Evolutionary conservation across 2,113 vertebrate species (phyloP), one percentile per base, ranked within the genome.

Genomic region (Rostratula benghalensis): DNA sequence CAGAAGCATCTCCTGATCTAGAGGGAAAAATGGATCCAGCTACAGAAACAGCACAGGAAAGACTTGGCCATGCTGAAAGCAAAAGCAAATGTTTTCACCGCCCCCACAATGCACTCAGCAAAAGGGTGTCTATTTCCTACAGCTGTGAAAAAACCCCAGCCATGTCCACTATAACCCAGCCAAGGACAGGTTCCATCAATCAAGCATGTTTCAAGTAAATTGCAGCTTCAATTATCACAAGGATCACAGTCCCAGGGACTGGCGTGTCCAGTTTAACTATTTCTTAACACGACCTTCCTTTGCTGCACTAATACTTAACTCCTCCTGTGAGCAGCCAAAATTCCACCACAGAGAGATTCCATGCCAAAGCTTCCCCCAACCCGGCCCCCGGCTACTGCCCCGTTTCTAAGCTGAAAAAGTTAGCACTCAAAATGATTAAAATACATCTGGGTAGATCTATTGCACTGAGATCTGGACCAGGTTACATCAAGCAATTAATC

Each of bases 61-160:
- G 27, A 17, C 54, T 15, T 39, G 8, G 27, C 54, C 57, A 46
- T 28, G 30, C 37, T 77, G 41, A 83, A 85, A 85, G 24, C 28
- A 76, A 77, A 59, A 63, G 35, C 8, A 76, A 73, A 19, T 0
- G 0, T 65, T 74, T 33, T n/a, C 27, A 43, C 14, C 18, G 7
- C 6, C 10, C 15, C 21, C 13, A 23, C 3, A 3, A 35, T 3
- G 6, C 1, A 2, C 3, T 70, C 41, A 24, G 13, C 31, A 33
- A 76, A 63, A 87, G 5, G 51, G 59, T 18, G 7, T 4, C 19
- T 21, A 20, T 21, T 92, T 69, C 31, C 37, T 19, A 48, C 13
- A 83, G 15, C 11, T 30, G 13, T 22, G 13, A 33, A 46, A 79
- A 75, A 63, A 13, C 9, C 1, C 0, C 12, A 86, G 7, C 27